Percentiles rank a stretch among this genome's conserved stretches.
Evolutionary conservation across 1,140 invertebrate species (phyloP).

Genomic region (Harlomillsia oculata): DNA sequence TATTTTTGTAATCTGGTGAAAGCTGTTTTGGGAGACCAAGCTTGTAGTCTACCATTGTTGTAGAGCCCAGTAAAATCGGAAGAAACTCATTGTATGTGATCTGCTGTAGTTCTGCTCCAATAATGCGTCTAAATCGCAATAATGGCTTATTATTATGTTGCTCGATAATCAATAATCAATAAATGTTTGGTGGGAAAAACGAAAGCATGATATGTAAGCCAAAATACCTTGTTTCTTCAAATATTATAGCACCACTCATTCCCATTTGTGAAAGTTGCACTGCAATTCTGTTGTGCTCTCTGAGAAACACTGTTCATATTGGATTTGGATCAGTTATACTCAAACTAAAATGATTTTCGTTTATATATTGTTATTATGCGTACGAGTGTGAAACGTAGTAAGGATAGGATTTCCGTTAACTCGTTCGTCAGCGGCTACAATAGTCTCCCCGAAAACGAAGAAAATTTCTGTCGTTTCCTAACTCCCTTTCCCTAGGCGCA

Average conservation of each 20-base stretch:
- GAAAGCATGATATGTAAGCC: not conserved
- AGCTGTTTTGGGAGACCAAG: conserved; percentile 50
- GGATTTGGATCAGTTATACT: too few species aligned
- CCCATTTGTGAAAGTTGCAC: not conserved
- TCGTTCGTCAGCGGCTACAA: conserved; percentile 33
- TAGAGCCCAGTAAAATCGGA: conserved; percentile 62
- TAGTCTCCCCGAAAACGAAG: conserved; percentile 15
- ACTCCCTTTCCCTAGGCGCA: too few species aligned
- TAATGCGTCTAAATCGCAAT: conserved; percentile 64
- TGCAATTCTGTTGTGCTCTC: conserved; percentile 35
- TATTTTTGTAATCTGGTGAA: conserved; percentile 58
- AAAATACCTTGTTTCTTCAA: conserved; percentile 24
- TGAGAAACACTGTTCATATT: conserved; percentile 28
- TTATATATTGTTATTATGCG: not conserved
- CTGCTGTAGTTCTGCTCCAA: conserved; percentile 72
- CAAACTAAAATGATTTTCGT: not conserved
- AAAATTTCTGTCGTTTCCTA: too few species aligned
- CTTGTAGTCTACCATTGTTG: conserved; percentile 40
- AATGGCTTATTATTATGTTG: too few species aligned
- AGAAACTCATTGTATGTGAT: conserved; percentile 81
- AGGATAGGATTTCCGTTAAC: conserved; percentile 50
- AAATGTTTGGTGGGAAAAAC: not conserved
- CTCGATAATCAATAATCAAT: too few species aligned
- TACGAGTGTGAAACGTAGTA: conserved; percentile 38
- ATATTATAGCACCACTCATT: conserved; percentile 23